These are phyloP conservation scores for Rhea americana DNA, from an alignment of 2,113 vertebrate species.

Conservation along the genomic window DNA sequence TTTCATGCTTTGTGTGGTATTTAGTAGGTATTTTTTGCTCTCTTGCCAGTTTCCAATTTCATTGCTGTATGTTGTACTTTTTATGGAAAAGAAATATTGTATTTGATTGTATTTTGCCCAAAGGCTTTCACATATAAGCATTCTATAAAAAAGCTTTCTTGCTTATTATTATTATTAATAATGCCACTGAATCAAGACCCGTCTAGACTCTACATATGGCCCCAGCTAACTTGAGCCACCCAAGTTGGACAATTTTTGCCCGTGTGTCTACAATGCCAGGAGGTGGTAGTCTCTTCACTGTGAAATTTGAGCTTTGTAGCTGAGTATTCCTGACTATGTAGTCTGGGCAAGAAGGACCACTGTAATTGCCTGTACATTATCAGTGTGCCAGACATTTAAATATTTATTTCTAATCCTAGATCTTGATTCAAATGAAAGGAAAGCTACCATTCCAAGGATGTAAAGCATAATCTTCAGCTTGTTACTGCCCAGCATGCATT, in stretches of 20 bases:
- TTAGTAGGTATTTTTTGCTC: background rate
- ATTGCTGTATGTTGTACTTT: background rate
- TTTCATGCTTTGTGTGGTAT: background rate
- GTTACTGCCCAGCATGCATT: background rate
- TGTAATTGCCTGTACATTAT: background rate
- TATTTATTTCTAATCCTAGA: background rate
- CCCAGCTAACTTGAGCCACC: background rate
- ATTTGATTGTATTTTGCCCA: background rate
- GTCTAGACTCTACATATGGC: background rate
- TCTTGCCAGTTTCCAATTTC: conserved; percentile 2
- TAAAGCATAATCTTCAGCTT: background rate
- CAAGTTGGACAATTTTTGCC: background rate
- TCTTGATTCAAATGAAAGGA: background rate
- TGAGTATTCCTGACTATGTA: background rate
- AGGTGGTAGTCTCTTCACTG: background rate
- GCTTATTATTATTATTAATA: background rate
- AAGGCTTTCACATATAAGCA: background rate
- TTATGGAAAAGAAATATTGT: background rate
- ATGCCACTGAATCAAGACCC: background rate
- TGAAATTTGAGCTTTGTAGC: background rate
- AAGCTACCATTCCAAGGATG: background rate
- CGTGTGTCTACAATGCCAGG: background rate
- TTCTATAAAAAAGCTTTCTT: background rate
- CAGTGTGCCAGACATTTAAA: background rate
- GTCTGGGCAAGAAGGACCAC: background rate